A percentile compares a stretch with the other conserved stretches of the same genome.
Evolutionary conservation across 2,113 vertebrate genomes (phyloP).

Genomic region (Anas platyrhynchos): DNA sequence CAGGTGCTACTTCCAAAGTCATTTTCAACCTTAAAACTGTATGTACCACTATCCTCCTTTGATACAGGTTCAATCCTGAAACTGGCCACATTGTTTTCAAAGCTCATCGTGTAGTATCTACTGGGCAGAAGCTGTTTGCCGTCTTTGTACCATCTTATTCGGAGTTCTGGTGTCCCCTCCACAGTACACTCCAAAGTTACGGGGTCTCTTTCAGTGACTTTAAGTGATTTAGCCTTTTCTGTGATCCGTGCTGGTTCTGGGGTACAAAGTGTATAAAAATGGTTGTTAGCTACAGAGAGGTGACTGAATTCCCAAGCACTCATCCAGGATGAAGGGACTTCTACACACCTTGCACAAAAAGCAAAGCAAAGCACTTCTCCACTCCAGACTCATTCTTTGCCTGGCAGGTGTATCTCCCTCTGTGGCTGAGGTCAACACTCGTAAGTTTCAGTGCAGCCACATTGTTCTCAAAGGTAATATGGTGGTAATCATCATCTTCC

Average conservation of each 20-base stretch:
- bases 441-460: conserved; percentile 85
- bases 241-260: conserved; percentile 92
- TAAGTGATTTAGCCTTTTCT: conserved; percentile 91
- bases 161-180: conserved; percentile 93
- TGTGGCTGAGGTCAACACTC: conserved; percentile 82
- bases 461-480: conserved; percentile 84
- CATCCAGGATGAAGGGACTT: neutral
- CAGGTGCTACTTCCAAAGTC: conserved; percentile 92
- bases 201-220: conserved; percentile 92
- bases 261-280: conserved; percentile 41
- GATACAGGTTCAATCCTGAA: conserved; percentile 91
- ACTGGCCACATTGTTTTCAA: conserved; percentile 91
- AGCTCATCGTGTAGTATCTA: conserved; percentile 91
- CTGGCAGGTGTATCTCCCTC: conserved; percentile 93
- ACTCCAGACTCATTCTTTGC: conserved; percentile 92
- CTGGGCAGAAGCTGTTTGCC: conserved; percentile 91
- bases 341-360: conserved; percentile 93
- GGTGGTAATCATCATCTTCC: conserved; percentile 86
- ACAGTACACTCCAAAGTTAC: conserved; percentile 94
- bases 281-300: neutral
- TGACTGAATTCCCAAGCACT: neutral
- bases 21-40: conserved; percentile 92
- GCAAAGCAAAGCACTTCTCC: conserved; percentile 90
- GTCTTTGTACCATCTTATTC: conserved; percentile 93
- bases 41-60: conserved; percentile 90